These are phyloP conservation scores for Acromyrmex charruanus DNA, from an alignment of 1,140 invertebrate species.

Conservation along the genomic window DNA sequence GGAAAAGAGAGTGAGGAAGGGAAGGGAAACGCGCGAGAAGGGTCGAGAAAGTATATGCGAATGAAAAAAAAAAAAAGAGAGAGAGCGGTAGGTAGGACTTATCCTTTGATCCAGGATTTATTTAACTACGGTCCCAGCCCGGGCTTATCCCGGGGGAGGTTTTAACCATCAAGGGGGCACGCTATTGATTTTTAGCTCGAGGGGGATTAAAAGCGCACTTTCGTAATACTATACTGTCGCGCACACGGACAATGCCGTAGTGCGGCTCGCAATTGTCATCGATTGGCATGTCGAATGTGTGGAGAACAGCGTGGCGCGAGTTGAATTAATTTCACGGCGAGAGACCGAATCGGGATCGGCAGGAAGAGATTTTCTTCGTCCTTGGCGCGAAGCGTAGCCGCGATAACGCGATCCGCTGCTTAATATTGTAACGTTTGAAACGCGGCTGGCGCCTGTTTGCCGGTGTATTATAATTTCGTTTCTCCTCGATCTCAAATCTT, in stretches of 20 bases:
- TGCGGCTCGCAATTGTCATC: conserved; percentile 66
- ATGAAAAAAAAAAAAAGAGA: conserved; percentile 55
- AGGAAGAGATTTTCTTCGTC: not conserved
- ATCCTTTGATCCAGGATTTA: conserved; percentile 87
- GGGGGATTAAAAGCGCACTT: conserved; percentile 85
- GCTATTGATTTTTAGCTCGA: conserved; percentile 87
- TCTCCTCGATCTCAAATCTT: not conserved
- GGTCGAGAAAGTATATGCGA: conserved; percentile 68
- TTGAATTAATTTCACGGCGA: conserved; percentile 51
- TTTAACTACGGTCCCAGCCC: conserved; percentile 85
- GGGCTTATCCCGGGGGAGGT: conserved; percentile 86
- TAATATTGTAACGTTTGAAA: not conserved
- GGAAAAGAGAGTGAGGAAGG: not conserved
- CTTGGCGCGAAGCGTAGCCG: not conserved
- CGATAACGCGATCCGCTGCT: conserved; percentile 33
- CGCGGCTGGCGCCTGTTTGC: not conserved
- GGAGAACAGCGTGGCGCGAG: conserved; percentile 29
- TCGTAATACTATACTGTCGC: conserved; percentile 73
- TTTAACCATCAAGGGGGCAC: conserved; percentile 83
- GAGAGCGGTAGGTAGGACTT: conserved; percentile 78
- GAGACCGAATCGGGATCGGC: conserved; percentile 22
- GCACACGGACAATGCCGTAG: conserved; percentile 23
- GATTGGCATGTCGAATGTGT: not conserved
- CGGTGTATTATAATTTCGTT: not conserved
- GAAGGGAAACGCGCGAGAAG: not conserved